Percentiles rank a stretch among this genome's conserved stretches.
phyloP scores from a whole-genome alignment of 2,797 vertebrate genomes.

The Argyrosomus regius region DNA sequence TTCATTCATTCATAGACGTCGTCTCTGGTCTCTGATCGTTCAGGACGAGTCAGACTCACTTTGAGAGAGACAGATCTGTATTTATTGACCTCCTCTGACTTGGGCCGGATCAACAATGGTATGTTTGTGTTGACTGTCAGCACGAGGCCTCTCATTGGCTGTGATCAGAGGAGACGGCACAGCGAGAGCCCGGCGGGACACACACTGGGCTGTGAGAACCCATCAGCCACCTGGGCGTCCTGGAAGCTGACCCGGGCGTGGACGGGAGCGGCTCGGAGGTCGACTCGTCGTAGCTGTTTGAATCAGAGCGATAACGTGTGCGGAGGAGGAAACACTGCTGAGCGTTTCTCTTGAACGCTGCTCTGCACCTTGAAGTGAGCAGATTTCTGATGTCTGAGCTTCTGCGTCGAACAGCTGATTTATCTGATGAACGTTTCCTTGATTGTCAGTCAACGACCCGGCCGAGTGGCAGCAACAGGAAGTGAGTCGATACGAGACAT shows the following conservation, averaged over 20 bases:
- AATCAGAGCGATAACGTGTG: not conserved
- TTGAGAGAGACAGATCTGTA: conserved; percentile 5
- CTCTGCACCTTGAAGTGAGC: too few species aligned
- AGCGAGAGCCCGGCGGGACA: conserved; percentile 7
- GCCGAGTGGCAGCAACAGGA: too few species aligned
- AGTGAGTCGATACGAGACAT: too few species aligned
- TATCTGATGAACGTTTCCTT: too few species aligned
- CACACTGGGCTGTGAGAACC: conserved; percentile 44
- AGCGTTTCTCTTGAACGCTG: too few species aligned
- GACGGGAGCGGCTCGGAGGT: not conserved
- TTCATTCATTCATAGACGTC: not conserved
- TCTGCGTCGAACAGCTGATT: too few species aligned
- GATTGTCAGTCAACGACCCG: too few species aligned
- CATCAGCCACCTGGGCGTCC: conserved; percentile 59
- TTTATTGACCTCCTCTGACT: conserved; percentile 21
- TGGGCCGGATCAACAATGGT: conserved; percentile 46
- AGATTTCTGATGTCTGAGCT: too few species aligned
- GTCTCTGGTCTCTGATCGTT: too few species aligned
- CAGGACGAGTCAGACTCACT: not conserved
- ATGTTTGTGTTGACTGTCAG: conserved; percentile 54
- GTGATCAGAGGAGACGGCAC: conserved; percentile 47
- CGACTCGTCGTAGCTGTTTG: not conserved
- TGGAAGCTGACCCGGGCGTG: not conserved
- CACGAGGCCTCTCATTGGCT: conserved; percentile 42
- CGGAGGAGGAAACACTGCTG: too few species aligned